Evolutionary conservation across 2,797 vertebrate genomes (phyloP).

Genomic region (Avahi laniger): DNA sequence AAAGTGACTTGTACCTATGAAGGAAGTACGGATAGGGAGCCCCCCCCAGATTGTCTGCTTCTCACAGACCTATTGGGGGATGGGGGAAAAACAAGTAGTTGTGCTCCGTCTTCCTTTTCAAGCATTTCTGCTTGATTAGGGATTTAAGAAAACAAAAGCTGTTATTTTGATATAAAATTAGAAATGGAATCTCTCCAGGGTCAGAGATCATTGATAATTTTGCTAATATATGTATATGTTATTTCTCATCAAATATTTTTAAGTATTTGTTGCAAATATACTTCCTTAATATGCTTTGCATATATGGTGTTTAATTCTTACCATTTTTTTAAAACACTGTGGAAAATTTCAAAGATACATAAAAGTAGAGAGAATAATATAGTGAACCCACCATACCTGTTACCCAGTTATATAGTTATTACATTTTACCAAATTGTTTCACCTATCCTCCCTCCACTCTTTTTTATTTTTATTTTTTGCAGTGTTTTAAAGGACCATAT

Average conservation of each 20-base stretch:
- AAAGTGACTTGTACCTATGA: neutral
- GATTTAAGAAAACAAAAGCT: neutral
- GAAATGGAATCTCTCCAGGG: neutral
- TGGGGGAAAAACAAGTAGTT: neutral
- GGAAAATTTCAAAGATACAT: conserved; percentile 32
- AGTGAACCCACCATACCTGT: neutral
- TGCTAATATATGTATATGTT: neutral
- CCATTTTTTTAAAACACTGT: neutral
- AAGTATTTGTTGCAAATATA: conserved; percentile 8
- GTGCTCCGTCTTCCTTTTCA: neutral
- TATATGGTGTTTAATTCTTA: neutral
- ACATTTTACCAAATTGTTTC: neutral
- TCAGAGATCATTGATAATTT: neutral
- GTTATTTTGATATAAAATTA: neutral
- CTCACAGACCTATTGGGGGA: neutral
- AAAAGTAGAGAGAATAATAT: neutral
- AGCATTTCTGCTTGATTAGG: neutral
- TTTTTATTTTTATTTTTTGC: neutral
- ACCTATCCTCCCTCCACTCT: neutral
- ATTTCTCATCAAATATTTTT: neutral
- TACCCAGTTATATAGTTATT: neutral
- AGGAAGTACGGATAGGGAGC: neutral
- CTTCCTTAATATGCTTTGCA: neutral
- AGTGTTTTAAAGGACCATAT: conserved; percentile 11
- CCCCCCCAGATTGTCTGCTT: neutral